phyloP scores from a whole-genome alignment of 1,140 invertebrate species.

The Drosophila nannoptera region DNA sequence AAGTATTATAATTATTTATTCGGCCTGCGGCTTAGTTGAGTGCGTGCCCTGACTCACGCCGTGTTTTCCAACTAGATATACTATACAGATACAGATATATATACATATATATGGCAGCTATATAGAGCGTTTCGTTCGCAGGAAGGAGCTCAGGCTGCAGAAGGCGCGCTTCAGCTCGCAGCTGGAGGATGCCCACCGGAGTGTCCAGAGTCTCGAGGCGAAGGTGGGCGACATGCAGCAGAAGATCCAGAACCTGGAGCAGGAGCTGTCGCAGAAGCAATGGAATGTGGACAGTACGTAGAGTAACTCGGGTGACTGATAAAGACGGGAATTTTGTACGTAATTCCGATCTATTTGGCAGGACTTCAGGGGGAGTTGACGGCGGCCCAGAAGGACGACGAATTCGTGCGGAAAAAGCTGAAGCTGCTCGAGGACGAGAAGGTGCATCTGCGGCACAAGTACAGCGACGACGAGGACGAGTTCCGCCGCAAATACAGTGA shows the following conservation, averaged over 20 bases:
- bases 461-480: conserved; percentile 80
- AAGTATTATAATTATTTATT: conserved; percentile 40
- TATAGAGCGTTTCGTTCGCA: conserved; percentile 43
- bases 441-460: conserved; percentile 79
- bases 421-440: conserved; percentile 81
- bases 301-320: not conserved
- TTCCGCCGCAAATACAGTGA: conserved; percentile 80
- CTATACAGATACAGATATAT: not conserved
- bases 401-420: conserved; percentile 80
- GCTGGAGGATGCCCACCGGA: conserved; percentile 80
- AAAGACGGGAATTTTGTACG: not conserved
- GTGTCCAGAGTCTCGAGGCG: conserved; percentile 79
- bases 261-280: conserved; percentile 80
- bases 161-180: conserved; percentile 80
- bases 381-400: conserved; percentile 81
- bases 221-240: conserved; percentile 80
- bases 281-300: conserved; percentile 82
- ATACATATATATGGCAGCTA: not conserved
- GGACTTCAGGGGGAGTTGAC: conserved; percentile 81
- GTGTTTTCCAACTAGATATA: conserved; percentile 38
- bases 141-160: conserved; percentile 81
- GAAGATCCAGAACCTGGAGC: conserved; percentile 81
- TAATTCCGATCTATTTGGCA: conserved; percentile 30
- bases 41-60: conserved; percentile 55
- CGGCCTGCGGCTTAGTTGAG: conserved; percentile 25